Conservation (phyloP, 2,797 vertebrate species). For the Rallus crepitans region DNA sequence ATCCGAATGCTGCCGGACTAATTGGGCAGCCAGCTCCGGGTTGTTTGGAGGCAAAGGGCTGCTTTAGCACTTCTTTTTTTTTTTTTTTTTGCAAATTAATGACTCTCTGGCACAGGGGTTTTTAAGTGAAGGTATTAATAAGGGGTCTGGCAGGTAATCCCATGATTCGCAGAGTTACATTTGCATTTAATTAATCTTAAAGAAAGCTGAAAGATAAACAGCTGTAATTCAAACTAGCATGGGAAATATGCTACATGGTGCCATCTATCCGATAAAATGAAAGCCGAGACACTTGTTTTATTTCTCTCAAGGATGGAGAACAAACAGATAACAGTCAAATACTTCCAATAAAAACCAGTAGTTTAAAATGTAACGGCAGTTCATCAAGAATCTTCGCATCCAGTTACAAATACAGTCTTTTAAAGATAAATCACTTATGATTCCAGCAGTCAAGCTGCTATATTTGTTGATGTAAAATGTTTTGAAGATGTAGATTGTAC, state of each 20-base stretch:
- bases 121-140: slow-evolving; percentile 89
- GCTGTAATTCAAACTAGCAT: slow-evolving; percentile 85
- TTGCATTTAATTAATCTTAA: slow-evolving; percentile 90
- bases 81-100: slow-evolving; percentile 81
- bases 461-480: slow-evolving; percentile 80
- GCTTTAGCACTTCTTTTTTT: slow-evolving; percentile 64
- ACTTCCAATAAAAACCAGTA: slow-evolving; percentile 76
- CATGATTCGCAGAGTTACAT: slow-evolving; percentile 84
- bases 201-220: slow-evolving; percentile 89
- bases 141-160: slow-evolving; percentile 88
- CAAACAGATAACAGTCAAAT: slow-evolving; percentile 78
- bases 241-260: slow-evolving; percentile 79
- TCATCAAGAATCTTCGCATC: slow-evolving; percentile 75
- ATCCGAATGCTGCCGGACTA: slow-evolving; percentile 75
- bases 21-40: slow-evolving; percentile 81
- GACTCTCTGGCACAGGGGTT: slow-evolving; percentile 81
- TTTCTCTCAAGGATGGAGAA: slow-evolving; percentile 74
- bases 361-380: slow-evolving; percentile 68
- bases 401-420: slow-evolving; percentile 73
- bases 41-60: slow-evolving; percentile 80
- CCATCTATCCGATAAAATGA: slow-evolving; percentile 82
- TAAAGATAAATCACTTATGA: slow-evolving; percentile 77
- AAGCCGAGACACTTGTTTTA: slow-evolving; percentile 79
- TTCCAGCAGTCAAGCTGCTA: slow-evolving; percentile 71
- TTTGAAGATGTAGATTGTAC: slow-evolving; percentile 79